Base-by-base conservation (phyloP, 2,113 vertebrate genomes). In the Gobiocypris rarus region DNA sequence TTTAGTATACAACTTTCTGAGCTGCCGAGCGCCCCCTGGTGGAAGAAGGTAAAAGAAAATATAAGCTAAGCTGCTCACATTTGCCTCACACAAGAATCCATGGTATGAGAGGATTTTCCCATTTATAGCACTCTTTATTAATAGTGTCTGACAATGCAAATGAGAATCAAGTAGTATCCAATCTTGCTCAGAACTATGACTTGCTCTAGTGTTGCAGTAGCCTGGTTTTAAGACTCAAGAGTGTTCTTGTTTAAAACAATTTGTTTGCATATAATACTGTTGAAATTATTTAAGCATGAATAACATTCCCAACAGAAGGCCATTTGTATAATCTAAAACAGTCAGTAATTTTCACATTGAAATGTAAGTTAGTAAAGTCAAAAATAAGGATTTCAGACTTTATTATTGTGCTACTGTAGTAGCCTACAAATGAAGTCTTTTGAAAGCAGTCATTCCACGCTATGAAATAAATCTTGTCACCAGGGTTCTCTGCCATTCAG, bases 61-160 rank as follows among this genome's bases (percentile, higher is more conserved):
- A 38, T 9, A 10, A 10, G 31, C 9, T 4, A 34, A 31, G 1
- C 17, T 19, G 14, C 22, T 1, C 4, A 2, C 34, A 67, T 67
- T 67, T 24, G 11, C 11, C 22, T 10, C 17, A n/a, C 31, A 58
- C 52, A 58, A 22, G 11, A 58, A 77, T n/a, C 3, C 31, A 59
- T 14, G 31, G 34, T 4, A 41, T 41, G 48, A 54, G 6, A 41
- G 5, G 9, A 38, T 19, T 56, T 75, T 75, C 3, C 14, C 28
- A 41, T 77, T 58, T 58, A 24, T 13, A 56, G 19, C n/a, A 58
- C 41, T 75, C 54, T 61, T 78, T 61, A 78, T 78, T 78, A 78
- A 59, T 9, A 26, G 14, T 26, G 14, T 43, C 19, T 43, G n/a
- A 78, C 38, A 63, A 79, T 14, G 45, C 41, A 26, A 17, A 59